phyloP scores from a whole-genome alignment of 2,797 vertebrate genomes.

The Mus spretus region DNA sequence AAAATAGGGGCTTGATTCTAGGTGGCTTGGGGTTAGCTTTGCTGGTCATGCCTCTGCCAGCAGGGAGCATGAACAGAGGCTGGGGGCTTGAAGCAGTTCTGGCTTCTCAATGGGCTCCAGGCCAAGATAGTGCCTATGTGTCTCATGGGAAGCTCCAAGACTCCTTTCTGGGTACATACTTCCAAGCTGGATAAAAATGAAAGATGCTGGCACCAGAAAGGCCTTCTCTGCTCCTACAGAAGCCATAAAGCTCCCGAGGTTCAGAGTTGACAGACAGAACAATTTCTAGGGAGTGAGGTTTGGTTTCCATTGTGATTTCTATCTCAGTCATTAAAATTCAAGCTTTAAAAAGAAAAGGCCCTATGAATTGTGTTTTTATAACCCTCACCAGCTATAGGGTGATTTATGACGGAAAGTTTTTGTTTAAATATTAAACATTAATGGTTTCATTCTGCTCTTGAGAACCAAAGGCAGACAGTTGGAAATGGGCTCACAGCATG shows the following conservation, averaged over 20 bases:
- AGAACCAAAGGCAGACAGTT: slow-evolving; percentile 42
- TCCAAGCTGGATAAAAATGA: background rate
- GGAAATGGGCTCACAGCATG: background rate
- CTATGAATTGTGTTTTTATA: slow-evolving; percentile 48
- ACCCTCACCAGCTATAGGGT: slow-evolving; percentile 52
- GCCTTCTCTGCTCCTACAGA: background rate
- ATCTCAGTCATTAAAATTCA: slow-evolving; percentile 67
- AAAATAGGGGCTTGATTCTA: background rate
- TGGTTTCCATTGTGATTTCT: slow-evolving; percentile 60
- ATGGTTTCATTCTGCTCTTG: slow-evolving; percentile 66
- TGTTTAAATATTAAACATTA: slow-evolving; percentile 79
- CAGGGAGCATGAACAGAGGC: background rate
- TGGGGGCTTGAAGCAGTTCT: background rate
- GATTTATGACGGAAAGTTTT: slow-evolving; percentile 74
- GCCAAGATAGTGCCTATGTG: background rate
- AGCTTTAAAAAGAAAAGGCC: slow-evolving; percentile 60
- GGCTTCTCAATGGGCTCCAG: background rate
- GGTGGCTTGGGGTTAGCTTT: background rate
- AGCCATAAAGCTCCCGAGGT: background rate
- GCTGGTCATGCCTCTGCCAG: background rate
- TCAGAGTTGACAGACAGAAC: background rate
- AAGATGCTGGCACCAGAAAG: background rate
- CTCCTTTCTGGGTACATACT: too few species aligned
- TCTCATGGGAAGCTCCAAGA: background rate
- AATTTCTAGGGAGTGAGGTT: background rate